Evolutionary conservation across 2,113 vertebrate species (phyloP), one percentile per base, ranked within the genome.

Genomic region (Microcebus lehilahytsara): DNA sequence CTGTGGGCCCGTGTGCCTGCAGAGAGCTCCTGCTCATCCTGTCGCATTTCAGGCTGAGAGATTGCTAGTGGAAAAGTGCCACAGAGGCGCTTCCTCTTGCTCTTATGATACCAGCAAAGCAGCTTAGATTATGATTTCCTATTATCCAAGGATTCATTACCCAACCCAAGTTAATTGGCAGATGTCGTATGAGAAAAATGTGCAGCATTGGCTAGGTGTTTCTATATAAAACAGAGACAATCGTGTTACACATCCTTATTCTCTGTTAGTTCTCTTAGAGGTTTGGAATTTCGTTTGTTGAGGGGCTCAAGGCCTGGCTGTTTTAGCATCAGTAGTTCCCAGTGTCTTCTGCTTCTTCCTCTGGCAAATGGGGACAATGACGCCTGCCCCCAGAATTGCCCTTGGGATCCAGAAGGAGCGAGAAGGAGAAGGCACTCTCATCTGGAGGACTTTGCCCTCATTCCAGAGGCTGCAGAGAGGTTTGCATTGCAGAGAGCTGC

Each of bases 361-460:
- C 62, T 60, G 53, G 27, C 53, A 66, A 78, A 74, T 25, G 49
- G 19, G 2, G 32, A 51, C 53, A 51, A 25, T 67, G 67, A 78
- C 22, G 13, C 37, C 56, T 1, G 4, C 9, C 23, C 34, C 32
- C 17, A 22, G n/a, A 74, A 80, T 25, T 7, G 16, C 17, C n/a
- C 58, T 17, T 19, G 32, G 78, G n/a, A n/a, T n/a, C n/a, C n/a
- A n/a, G n/a, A n/a, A n/a, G n/a, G n/a, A n/a, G n/a, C n/a, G n/a
- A n/a, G n/a, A 34, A 64, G 22, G 6, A 42, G 49, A 58, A 88
- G 32, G 9, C 42, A 4, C 34, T 58, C 40, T 67, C 64, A 40
- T 0, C 32, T 3, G 32, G 53, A 8, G 1, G 5, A 40, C 19
- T 62, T 83, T 22, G 4, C 27, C 6, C 4, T 34, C 27, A 1